Conservation (phyloP, 2,888 invertebrate genomes). For the Leucoptera coffeella region DNA sequence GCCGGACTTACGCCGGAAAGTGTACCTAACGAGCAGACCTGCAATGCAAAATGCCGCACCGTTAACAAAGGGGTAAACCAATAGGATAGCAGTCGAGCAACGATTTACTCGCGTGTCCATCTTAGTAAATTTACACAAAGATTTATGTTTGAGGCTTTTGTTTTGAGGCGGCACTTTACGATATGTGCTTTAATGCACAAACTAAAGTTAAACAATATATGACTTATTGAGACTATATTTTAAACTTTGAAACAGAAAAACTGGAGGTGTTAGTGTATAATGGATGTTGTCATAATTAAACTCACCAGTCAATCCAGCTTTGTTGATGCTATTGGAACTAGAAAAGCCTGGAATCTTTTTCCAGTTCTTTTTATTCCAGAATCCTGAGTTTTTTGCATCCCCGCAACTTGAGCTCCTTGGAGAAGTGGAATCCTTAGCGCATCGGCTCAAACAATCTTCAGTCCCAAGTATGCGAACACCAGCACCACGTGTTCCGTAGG, state of each 20-base stretch:
- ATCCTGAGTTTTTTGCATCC: slow-evolving; percentile 47
- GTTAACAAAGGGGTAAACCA: slow-evolving; percentile 45
- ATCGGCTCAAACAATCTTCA: slow-evolving; percentile 32
- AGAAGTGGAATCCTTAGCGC: slow-evolving; percentile 28
- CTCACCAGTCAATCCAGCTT: slow-evolving; percentile 62
- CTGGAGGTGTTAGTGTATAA: neutral
- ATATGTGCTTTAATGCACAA: neutral
- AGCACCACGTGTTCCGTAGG: slow-evolving; percentile 45
- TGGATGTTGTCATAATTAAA: slow-evolving; percentile 9
- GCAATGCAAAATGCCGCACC: slow-evolving; percentile 52
- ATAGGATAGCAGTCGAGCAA: slow-evolving; percentile 27
- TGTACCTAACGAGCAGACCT: slow-evolving; percentile 57
- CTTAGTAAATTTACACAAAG: too few relatives aligned
- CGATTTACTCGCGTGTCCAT: slow-evolving; percentile 46
- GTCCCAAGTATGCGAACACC: slow-evolving; percentile 40
- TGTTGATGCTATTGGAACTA: slow-evolving; percentile 64
- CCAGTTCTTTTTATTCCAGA: slow-evolving; percentile 75
- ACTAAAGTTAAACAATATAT: too few relatives aligned
- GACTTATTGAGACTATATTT: neutral
- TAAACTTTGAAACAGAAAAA: neutral
- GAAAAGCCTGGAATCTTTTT: slow-evolving; percentile 70
- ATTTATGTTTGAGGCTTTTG: too few relatives aligned
- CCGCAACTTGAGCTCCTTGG: slow-evolving; percentile 44
- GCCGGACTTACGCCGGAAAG: slow-evolving; percentile 54
- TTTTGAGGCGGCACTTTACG: too few relatives aligned